Conservation (phyloP, 2,113 vertebrate genomes). For the Oreotragus oreotragus region DNA sequence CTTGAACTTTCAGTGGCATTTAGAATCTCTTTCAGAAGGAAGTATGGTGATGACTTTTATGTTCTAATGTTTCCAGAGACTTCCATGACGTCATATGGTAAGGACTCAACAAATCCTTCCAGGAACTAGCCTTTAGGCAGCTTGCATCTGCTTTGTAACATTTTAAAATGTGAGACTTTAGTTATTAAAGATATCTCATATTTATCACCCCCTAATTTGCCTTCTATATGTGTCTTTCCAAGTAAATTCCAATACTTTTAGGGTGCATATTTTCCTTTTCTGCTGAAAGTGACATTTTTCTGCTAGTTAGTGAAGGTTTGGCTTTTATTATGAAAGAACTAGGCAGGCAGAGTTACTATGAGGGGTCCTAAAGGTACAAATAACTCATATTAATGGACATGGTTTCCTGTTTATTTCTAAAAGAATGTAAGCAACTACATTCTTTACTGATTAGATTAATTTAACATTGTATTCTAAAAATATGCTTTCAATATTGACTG, state of each 20-base stretch:
- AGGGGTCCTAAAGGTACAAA: background rate
- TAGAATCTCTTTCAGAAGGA: background rate
- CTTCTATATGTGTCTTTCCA: constrained; percentile 6
- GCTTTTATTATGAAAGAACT: background rate
- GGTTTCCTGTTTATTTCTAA: background rate
- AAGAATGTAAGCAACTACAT: background rate
- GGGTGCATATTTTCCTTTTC: background rate
- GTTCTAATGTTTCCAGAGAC: constrained; percentile 1
- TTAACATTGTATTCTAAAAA: background rate
- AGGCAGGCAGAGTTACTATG: background rate
- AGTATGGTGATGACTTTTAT: background rate
- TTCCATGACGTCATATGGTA: background rate
- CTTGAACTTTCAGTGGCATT: constrained; percentile 49
- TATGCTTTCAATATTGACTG: background rate
- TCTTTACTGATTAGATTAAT: background rate
- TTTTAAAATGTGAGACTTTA: background rate
- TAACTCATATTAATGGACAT: background rate
- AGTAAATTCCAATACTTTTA: background rate
- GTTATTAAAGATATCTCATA: background rate
- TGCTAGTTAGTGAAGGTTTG: background rate
- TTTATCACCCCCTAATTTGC: background rate
- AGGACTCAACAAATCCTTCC: background rate
- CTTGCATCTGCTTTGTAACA: background rate
- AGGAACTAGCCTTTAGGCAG: background rate
- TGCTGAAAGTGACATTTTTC: background rate